Conservation (phyloP, 2,113 vertebrate species). For the Raja brachyura region DNA sequence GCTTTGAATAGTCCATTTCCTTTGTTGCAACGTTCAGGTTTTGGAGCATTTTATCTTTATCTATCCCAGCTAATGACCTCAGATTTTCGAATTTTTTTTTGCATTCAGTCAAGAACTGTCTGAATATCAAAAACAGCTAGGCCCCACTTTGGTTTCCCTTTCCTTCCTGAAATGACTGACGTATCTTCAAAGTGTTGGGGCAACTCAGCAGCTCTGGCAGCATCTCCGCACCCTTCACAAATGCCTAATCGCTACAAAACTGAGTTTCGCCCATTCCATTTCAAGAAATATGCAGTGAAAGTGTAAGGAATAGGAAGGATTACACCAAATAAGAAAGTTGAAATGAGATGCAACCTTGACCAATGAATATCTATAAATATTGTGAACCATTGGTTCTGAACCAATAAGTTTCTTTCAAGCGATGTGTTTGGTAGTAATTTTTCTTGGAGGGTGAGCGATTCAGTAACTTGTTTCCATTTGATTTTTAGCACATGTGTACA, state of each 20-base stretch:
- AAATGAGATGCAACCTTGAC: not conserved
- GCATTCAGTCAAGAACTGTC: not conserved
- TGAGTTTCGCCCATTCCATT: not conserved
- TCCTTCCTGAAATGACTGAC: not conserved
- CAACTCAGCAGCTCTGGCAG: too few relatives aligned
- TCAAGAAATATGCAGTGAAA: not conserved
- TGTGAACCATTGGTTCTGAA: not conserved
- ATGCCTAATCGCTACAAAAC: not conserved
- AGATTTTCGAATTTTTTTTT: not conserved
- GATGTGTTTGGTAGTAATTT: not conserved
- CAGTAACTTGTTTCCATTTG: not conserved
- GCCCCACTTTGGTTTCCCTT: not conserved
- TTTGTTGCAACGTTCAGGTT: not conserved
- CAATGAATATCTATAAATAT: not conserved
- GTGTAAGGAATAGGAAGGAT: not conserved
- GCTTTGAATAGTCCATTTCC: not conserved
- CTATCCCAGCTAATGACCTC: not conserved
- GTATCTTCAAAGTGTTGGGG: too few relatives aligned
- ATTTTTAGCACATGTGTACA: not conserved
- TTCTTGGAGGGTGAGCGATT: not conserved
- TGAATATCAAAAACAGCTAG: not conserved
- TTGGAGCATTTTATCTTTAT: not conserved
- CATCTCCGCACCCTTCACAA: not conserved
- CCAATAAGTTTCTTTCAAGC: not conserved
- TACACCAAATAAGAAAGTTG: not conserved